A percentile compares a stretch with the other conserved stretches of the same genome.
These are phyloP conservation scores for Drosophila kanekoi DNA, from an alignment of 2,888 invertebrate genomes.

Conservation along the genomic window DNA sequence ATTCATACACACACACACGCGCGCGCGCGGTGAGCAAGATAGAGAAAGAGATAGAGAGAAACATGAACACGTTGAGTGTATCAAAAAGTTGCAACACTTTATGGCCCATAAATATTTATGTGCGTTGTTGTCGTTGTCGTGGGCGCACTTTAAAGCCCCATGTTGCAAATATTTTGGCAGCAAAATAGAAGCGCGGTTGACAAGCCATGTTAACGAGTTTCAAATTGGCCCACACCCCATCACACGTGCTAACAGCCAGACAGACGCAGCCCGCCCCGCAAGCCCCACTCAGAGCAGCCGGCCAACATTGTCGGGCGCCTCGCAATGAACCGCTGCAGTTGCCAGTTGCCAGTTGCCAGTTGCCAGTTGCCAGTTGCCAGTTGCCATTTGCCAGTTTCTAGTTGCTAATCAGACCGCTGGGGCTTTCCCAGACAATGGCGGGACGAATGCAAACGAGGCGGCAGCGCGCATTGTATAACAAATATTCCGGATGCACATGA, in stretches of 20 bases:
- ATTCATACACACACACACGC: background rate
- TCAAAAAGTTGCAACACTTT: constrained; percentile 75
- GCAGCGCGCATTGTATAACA: constrained; percentile 15
- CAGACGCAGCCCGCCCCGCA: background rate
- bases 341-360: constrained; percentile 14
- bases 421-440: constrained; percentile 36
- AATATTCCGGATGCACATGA: constrained; percentile 10
- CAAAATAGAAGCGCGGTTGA: constrained; percentile 69
- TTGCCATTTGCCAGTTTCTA: constrained; percentile 35
- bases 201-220: constrained; percentile 69
- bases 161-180: constrained; percentile 71
- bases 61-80: constrained; percentile 51
- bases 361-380: background rate
- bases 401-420: constrained; percentile 56
- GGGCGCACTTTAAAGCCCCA: constrained; percentile 42
- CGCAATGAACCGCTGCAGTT: constrained; percentile 17
- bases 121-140: constrained; percentile 47
- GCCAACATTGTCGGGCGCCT: constrained; percentile 8
- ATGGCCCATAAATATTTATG: constrained; percentile 75
- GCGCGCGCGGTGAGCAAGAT: background rate
- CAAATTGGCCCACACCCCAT: constrained; percentile 57
- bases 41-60: background rate
- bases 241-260: constrained; percentile 10
- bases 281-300: background rate
- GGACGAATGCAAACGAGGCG: constrained; percentile 25